These are phyloP conservation scores for Sapayoa aenigma DNA, from an alignment of 2,113 vertebrate species.

Conservation along the genomic window DNA sequence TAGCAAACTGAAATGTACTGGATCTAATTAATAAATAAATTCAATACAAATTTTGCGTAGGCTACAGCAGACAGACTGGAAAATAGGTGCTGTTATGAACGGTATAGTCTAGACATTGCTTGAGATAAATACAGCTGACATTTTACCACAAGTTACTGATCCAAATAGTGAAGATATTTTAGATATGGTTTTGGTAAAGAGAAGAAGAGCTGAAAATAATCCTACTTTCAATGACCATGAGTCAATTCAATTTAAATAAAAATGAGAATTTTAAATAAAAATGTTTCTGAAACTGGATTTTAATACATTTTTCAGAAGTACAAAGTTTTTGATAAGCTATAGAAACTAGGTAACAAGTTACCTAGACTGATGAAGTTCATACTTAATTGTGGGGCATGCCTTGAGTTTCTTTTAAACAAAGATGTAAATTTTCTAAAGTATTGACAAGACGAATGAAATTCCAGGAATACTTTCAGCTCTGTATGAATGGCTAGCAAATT, in stretches of 20 bases:
- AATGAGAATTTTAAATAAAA: neutral
- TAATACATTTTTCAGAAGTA: neutral
- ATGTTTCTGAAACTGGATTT: neutral
- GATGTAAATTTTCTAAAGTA: neutral
- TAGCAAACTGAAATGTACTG: neutral
- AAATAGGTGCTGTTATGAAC: neutral
- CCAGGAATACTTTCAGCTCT: neutral
- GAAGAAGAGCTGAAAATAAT: constrained; percentile 15
- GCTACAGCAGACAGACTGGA: neutral
- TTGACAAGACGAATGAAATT: neutral
- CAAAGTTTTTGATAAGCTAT: neutral
- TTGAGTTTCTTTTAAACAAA: neutral
- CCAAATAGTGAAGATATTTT: neutral
- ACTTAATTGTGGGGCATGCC: neutral
- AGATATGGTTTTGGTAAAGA: neutral
- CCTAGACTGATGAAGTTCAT: neutral
- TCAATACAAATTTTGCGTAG: neutral
- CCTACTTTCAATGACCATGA: neutral
- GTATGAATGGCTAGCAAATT: neutral
- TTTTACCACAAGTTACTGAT: neutral
- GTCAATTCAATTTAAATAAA: constrained; percentile 10
- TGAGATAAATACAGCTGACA: neutral
- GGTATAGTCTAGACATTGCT: neutral
- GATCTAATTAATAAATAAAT: neutral
- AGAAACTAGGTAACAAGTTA: neutral